Evolutionary conservation across 2,113 vertebrate species (phyloP).

Genomic region (Orthonyx spaldingii): DNA sequence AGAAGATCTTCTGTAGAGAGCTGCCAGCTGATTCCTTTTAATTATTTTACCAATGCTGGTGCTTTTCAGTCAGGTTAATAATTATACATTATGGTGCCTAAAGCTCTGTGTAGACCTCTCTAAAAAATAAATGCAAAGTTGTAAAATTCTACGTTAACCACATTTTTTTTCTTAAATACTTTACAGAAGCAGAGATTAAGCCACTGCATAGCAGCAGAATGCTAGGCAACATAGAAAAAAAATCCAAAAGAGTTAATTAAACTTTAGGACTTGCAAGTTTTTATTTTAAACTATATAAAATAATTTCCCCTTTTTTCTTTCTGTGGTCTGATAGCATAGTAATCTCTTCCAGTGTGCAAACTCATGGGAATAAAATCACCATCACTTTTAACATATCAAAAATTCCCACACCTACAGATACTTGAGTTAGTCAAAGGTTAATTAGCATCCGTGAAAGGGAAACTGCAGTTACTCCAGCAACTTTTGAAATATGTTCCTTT

Average conservation of each 20-base stretch:
- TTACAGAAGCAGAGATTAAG: neutral
- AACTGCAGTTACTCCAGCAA: slow-evolving; percentile 54
- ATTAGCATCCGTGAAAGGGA: slow-evolving; percentile 62
- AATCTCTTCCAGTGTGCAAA: neutral
- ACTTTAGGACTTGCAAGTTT: neutral
- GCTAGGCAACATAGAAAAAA: neutral
- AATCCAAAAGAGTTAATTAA: neutral
- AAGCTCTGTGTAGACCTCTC: neutral
- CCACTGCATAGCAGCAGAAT: neutral
- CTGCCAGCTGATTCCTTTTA: neutral
- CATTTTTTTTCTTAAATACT: neutral
- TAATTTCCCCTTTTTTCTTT: neutral
- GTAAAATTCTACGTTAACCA: neutral
- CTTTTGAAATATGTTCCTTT: slow-evolving; percentile 55
- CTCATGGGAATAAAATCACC: neutral
- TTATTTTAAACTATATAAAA: neutral
- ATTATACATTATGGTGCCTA: neutral
- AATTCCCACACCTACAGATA: neutral
- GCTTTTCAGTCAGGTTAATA: neutral
- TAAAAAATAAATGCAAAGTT: neutral
- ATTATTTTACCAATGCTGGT: neutral
- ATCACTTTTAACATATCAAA: neutral
- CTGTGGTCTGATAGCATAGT: neutral
- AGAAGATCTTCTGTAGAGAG: neutral
- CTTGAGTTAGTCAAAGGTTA: slow-evolving; percentile 67